A percentile compares a stretch with the other conserved stretches of the same genome.
Evolutionary conservation across 2,797 vertebrate genomes (phyloP).

Genomic region (Gymnoscopelus braueri): DNA sequence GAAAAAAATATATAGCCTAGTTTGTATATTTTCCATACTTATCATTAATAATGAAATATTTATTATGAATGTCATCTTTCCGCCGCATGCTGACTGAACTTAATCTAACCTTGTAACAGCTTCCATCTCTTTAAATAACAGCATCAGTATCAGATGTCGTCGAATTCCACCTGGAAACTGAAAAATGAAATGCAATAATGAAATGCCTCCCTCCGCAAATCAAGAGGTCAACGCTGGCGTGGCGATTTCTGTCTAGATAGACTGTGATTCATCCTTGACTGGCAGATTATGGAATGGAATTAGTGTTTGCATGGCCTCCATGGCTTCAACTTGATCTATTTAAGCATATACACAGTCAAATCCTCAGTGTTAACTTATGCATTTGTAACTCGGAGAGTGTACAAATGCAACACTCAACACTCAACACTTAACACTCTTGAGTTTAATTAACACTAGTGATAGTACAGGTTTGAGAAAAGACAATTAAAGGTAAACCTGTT

Average conservation of each 20-base stretch:
- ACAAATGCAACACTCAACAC: too few species aligned
- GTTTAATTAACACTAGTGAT: too few species aligned
- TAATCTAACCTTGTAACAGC: slow-evolving; percentile 21
- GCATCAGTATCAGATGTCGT: neutral
- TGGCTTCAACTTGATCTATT: slow-evolving; percentile 25
- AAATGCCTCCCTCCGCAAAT: slow-evolving; percentile 2
- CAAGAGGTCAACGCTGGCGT: neutral
- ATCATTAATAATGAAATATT: slow-evolving; percentile 27
- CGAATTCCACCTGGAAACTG: slow-evolving; percentile 5
- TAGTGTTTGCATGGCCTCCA: slow-evolving; percentile 29
- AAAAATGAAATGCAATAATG: neutral
- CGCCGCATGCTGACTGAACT: slow-evolving; percentile 12
- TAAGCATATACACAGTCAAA: neutral
- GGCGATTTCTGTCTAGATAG: slow-evolving; percentile 8
- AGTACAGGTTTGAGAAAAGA: too few species aligned
- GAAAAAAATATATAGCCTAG: slow-evolving; percentile 14
- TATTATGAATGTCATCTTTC: slow-evolving; percentile 28
- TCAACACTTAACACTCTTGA: too few species aligned
- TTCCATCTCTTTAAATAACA: slow-evolving; percentile 12
- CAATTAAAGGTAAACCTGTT: too few species aligned
- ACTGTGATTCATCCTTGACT: slow-evolving; percentile 48
- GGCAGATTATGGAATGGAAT: slow-evolving; percentile 43
- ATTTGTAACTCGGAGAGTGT: too few species aligned
- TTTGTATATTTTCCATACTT: slow-evolving; percentile 5
- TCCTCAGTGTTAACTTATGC: too few species aligned